Conservation (phyloP, 2,888 invertebrate genomes). For the Dynastes hyllus region DNA sequence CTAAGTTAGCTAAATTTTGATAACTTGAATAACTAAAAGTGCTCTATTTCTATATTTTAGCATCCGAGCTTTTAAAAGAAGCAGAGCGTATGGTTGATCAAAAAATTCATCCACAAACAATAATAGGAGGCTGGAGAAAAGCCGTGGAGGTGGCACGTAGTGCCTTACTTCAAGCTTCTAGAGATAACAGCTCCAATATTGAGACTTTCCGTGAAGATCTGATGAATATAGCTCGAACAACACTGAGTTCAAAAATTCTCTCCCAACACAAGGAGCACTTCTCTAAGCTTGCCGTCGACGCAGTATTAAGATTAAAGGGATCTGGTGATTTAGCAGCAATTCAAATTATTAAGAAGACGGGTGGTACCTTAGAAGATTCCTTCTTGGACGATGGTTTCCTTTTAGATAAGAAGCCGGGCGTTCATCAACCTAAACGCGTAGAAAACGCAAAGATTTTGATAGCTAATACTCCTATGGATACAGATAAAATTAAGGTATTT, state of each 20-base stretch:
- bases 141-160: slow-evolving; percentile 89
- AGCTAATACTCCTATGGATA: slow-evolving; percentile 99
- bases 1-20: too few relatives aligned
- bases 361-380: slow-evolving; percentile 94
- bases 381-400: slow-evolving; percentile 97
- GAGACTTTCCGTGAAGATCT: slow-evolving; percentile 90
- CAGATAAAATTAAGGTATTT: slow-evolving; percentile 99
- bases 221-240: slow-evolving; percentile 97
- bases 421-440: slow-evolving; percentile 96
- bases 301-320: slow-evolving; percentile 94
- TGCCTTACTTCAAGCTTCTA: slow-evolving; percentile 85
- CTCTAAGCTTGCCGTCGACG: slow-evolving; percentile 95
- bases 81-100: slow-evolving; percentile 95
- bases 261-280: slow-evolving; percentile 98
- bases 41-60: slow-evolving; percentile 69
- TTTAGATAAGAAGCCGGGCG: slow-evolving; percentile 96
- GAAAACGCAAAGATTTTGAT: slow-evolving; percentile 98
- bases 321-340: slow-evolving; percentile 96
- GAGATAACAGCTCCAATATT: slow-evolving; percentile 87
- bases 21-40: background rate
- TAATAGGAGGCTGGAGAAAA: slow-evolving; percentile 95
- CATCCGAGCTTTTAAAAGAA: slow-evolving; percentile 94
- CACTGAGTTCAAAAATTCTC: slow-evolving; percentile 97
- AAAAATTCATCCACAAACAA: slow-evolving; percentile 98
- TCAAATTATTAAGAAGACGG: slow-evolving; percentile 97